Evolutionary conservation across 2,797 vertebrate species (phyloP).

Genomic region (Paratrypauchen microcephalus): DNA sequence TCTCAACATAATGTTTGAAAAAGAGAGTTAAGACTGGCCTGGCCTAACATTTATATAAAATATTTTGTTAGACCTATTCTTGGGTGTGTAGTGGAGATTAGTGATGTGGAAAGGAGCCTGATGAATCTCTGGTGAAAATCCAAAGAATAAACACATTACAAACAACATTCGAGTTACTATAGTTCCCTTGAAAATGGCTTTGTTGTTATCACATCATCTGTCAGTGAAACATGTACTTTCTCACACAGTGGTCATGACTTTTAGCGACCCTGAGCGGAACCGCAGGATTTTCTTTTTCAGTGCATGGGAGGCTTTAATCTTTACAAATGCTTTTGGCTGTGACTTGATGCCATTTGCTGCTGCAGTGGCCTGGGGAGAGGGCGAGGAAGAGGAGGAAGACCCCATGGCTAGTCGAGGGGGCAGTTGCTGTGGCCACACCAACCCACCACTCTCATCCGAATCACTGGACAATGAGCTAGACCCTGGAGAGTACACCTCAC

Average conservation of each 20-base stretch:
- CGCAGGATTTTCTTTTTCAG: conserved; percentile 93
- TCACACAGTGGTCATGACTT: conserved; percentile 95
- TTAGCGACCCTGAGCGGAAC: conserved; percentile 90
- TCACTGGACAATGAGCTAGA: conserved; percentile 87
- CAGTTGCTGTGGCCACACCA: conserved; percentile 91
- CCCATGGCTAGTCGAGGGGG: conserved; percentile 81
- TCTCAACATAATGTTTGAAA: background rate
- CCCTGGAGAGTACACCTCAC: conserved; percentile 84
- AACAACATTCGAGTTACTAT: background rate
- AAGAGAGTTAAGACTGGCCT: background rate
- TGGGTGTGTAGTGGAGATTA: background rate
- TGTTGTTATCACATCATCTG: background rate
- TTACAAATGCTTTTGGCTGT: conserved; percentile 85
- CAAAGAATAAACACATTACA: background rate
- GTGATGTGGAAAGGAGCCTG: background rate
- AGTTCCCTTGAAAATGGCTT: conserved; percentile 16
- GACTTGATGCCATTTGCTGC: conserved; percentile 51
- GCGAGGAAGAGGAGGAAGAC: conserved; percentile 74
- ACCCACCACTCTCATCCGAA: conserved; percentile 86
- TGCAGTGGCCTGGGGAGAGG: conserved; percentile 67
- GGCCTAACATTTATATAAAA: background rate
- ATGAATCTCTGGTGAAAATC: background rate
- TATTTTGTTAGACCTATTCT: too few relatives aligned
- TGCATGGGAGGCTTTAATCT: conserved; percentile 92
- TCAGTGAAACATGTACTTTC: conserved; percentile 10